Evolutionary conservation across 2,888 invertebrate species (phyloP), one percentile per base, ranked within the genome.

Genomic region (Chesias legatella): DNA sequence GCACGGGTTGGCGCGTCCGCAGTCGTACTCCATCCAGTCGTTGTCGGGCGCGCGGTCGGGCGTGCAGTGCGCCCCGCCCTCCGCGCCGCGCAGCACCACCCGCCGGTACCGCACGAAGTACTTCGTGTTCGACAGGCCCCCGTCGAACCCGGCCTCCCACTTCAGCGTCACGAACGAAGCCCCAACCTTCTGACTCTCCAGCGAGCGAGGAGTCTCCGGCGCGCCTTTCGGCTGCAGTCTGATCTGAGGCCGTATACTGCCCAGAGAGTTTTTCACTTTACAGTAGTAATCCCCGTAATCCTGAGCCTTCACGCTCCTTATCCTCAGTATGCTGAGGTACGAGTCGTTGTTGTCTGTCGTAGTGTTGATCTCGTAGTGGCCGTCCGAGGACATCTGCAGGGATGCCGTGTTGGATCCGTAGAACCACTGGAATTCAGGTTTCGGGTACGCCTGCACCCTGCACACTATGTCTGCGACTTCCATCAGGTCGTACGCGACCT

Each of bases 211-310:
- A 41, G 92, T 91, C 65, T 97, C 97, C 0, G 97, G 97, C 0
- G 95, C 91, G 3, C 97, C 96, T 79, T 96, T 96, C 0, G 94
- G 93, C 67, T 97, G 96, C 26, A 97, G 75, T 6, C 91, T 90
- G 33, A 97, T 96, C 45, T 91, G 92, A 0, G 94, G 93, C 6
- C 91, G 91, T 25, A 93, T 92, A 34, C 89, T 93, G 8, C 97
- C 97, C 42, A 96, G 84, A 1, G 92, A 91, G 71, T 98, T 98
- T 9, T 93, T 92, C 4, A 96, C 95, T 53, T 94, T 92, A 67
- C 98, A 98, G 38, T 93, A 94, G 78, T 97, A 98, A 43, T 96
- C 96, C 0, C 98, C 98, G 64, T 97, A 97, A 68, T 97, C 96
- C 35, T 93, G 90, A n/a, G 93, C 91, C 29, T 93, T 92, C 8